These are phyloP conservation scores for Linyphia triangularis DNA, from an alignment of 2,888 invertebrate species.

Conservation along the genomic window DNA sequence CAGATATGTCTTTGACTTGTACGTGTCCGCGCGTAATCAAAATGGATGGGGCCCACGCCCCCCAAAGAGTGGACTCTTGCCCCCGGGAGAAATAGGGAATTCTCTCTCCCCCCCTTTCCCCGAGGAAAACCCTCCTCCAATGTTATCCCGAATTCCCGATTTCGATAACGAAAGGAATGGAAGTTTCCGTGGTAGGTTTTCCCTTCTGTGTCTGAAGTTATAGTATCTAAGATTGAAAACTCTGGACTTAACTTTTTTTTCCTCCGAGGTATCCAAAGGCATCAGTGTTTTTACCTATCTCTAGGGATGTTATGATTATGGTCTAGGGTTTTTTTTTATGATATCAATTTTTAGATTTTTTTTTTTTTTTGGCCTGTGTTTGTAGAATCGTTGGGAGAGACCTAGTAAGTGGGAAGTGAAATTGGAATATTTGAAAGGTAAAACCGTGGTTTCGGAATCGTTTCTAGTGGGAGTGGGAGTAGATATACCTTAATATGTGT, in stretches of 20 bases:
- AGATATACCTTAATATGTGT: neutral
- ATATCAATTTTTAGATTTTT: neutral
- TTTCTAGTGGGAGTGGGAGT: neutral
- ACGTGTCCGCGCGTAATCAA: slow-evolving; percentile 68
- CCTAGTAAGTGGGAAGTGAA: neutral
- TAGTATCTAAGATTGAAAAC: slow-evolving; percentile 25
- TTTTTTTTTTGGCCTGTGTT: slow-evolving; percentile 9
- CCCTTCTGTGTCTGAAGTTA: slow-evolving; percentile 33
- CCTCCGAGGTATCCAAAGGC: neutral
- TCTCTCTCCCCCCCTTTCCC: neutral
- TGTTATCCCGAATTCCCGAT: slow-evolving; percentile 25
- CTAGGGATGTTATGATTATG: slow-evolving; percentile 33
- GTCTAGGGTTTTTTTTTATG: slow-evolving; percentile 10
- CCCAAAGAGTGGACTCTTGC: slow-evolving; percentile 39
- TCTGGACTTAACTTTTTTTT: neutral
- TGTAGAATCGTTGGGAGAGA: neutral
- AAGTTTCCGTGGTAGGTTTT: slow-evolving; percentile 12
- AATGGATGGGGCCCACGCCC: slow-evolving; percentile 59
- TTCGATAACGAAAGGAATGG: slow-evolving; percentile 16
- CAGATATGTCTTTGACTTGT: slow-evolving; percentile 64
- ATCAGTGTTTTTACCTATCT: neutral
- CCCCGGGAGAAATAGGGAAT: slow-evolving; percentile 41
- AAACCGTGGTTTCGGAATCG: neutral
- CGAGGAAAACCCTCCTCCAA: neutral
- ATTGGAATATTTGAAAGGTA: slow-evolving; percentile 28